phyloP scores from a whole-genome alignment of 2,113 vertebrate species.

The Sminthopsis crassicaudata region DNA sequence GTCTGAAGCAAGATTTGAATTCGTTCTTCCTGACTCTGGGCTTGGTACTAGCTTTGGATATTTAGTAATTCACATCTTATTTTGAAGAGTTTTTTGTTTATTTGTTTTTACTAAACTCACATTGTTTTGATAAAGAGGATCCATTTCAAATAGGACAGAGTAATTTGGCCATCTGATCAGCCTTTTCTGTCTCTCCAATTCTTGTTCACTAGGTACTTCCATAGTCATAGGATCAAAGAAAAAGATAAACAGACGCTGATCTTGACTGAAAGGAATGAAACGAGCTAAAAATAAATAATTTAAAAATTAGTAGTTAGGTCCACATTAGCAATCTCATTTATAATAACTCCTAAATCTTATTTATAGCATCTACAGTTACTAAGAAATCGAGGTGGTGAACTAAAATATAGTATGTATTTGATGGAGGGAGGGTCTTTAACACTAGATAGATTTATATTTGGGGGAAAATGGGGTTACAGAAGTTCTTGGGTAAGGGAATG shows the following conservation, averaged over 20 bases:
- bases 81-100: not conserved
- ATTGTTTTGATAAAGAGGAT: constrained; percentile 67
- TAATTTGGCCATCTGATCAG: constrained; percentile 57
- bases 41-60: not conserved
- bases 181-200: constrained; percentile 30
- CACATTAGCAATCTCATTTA: not conserved
- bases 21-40: not conserved
- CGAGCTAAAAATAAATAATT: constrained; percentile 72
- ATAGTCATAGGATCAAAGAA: constrained; percentile 28
- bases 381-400: not conserved
- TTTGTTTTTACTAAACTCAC: constrained; percentile 43
- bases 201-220: constrained; percentile 25
- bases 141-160: constrained; percentile 76
- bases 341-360: constrained; percentile 23
- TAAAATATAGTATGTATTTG: not conserved
- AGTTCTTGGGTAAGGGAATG: not conserved
- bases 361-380: constrained; percentile 5
- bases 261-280: constrained; percentile 74
- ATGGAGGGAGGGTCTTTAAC: not conserved
- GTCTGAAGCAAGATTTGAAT: not conserved
- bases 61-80: constrained; percentile 31
- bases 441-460: constrained; percentile 3
- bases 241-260: constrained; percentile 73
- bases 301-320: constrained; percentile 14
- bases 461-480: not conserved